Evolutionary conservation across 2,797 vertebrate genomes (phyloP).

Genomic region (Todus mexicanus): DNA sequence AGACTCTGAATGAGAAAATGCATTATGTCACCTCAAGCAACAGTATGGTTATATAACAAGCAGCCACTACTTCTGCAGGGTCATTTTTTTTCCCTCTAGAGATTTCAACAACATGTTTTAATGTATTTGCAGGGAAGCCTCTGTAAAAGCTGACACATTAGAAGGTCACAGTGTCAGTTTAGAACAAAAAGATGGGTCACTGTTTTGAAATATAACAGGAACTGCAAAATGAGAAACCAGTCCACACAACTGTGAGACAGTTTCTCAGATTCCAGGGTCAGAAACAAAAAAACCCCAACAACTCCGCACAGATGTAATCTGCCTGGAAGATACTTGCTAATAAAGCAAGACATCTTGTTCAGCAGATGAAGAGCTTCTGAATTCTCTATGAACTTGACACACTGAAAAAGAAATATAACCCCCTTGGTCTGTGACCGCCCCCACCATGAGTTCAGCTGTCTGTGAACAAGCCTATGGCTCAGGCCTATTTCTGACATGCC

Average conservation of each 20-base stretch:
- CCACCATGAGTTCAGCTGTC: neutral
- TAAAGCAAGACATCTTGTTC: neutral
- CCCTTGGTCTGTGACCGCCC: too few relatives aligned
- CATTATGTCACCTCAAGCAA: neutral
- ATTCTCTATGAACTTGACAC: neutral
- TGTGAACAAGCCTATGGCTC: neutral
- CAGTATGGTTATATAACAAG: neutral
- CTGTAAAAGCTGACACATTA: neutral
- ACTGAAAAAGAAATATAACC: neutral
- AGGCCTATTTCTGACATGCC: neutral
- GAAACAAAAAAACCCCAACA: neutral
- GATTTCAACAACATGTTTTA: neutral
- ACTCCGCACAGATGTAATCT: neutral
- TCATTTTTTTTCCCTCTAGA: neutral
- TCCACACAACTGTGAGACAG: neutral
- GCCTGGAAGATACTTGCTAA: neutral
- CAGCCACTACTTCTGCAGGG: neutral
- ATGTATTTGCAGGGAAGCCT: neutral
- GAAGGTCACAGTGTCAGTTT: neutral
- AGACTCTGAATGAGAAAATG: neutral
- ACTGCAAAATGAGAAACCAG: neutral
- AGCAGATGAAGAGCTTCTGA: neutral
- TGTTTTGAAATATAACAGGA: neutral
- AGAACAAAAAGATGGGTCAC: neutral
- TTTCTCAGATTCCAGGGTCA: neutral